These are phyloP conservation scores for Uropsilus gracilis DNA, from an alignment of 2,113 vertebrate species.

Conservation along the genomic window DNA sequence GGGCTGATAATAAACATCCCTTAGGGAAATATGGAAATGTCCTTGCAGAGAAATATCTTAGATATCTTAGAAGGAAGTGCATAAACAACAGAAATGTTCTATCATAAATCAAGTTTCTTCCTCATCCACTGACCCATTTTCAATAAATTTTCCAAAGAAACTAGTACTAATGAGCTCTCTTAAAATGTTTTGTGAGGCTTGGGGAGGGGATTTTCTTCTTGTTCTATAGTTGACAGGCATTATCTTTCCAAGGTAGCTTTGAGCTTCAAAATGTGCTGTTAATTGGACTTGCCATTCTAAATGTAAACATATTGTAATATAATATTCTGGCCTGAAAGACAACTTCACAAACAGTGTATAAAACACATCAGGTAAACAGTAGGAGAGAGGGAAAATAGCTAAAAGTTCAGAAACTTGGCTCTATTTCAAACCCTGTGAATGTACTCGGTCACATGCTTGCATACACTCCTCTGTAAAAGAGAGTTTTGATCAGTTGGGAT, in stretches of 20 bases:
- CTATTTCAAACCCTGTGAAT: neutral
- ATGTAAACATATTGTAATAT: neutral
- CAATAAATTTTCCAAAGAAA: neutral
- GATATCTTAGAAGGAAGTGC: neutral
- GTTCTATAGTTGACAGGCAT: neutral
- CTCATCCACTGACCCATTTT: conserved; percentile 35
- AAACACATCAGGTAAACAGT: neutral
- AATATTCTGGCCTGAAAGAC: neutral
- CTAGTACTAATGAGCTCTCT: neutral
- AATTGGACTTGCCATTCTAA: neutral
- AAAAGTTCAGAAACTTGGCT: neutral
- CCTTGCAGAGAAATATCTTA: neutral
- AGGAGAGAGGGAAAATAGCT: fast-evolving
- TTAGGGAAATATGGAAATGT: neutral
- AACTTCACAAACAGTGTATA: neutral
- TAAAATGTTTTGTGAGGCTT: neutral
- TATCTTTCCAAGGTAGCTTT: neutral
- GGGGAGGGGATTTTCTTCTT: neutral
- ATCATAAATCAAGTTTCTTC: conserved; percentile 4
- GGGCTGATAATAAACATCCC: neutral
- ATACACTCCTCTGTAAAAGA: neutral
- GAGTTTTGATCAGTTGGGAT: neutral
- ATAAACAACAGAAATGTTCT: neutral
- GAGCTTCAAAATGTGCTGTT: neutral
- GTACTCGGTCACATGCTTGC: neutral